Evolutionary conservation across 2,113 vertebrate species (phyloP).

Genomic region (Aepyceros melampus): DNA sequence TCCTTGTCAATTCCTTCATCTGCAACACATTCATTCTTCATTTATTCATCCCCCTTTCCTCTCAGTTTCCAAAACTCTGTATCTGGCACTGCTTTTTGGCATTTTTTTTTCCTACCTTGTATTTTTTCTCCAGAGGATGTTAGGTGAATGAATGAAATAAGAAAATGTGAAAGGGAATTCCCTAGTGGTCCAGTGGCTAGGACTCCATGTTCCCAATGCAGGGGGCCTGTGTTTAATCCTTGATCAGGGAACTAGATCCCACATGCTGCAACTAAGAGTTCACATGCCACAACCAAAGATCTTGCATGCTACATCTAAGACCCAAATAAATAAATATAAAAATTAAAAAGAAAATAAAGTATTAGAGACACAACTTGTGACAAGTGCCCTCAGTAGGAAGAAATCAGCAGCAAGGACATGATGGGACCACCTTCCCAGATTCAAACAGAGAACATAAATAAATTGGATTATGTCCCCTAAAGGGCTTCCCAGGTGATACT

Average conservation of each 20-base stretch:
- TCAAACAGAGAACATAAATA: background rate
- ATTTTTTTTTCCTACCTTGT: background rate
- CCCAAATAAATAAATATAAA: background rate
- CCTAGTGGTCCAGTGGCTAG: background rate
- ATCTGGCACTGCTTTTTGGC: background rate
- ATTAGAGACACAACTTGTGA: background rate
- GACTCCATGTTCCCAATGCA: background rate
- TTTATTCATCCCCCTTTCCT: background rate
- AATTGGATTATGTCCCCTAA: background rate
- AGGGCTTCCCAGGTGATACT: background rate
- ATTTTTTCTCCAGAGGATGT: background rate
- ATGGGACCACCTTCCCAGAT: fast-evolving
- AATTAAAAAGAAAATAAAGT: background rate
- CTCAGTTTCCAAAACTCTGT: background rate
- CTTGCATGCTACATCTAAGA: background rate
- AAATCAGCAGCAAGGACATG: background rate
- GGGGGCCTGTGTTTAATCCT: background rate
- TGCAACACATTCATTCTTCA: too few species aligned
- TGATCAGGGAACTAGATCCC: background rate
- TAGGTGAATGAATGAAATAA: background rate
- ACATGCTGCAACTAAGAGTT: background rate
- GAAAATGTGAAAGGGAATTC: background rate
- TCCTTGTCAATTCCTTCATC: background rate
- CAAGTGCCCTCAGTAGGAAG: background rate
- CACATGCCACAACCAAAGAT: background rate